Evolutionary conservation across 2,113 vertebrate genomes (phyloP).

Genomic region (Sinosuthora webbiana): DNA sequence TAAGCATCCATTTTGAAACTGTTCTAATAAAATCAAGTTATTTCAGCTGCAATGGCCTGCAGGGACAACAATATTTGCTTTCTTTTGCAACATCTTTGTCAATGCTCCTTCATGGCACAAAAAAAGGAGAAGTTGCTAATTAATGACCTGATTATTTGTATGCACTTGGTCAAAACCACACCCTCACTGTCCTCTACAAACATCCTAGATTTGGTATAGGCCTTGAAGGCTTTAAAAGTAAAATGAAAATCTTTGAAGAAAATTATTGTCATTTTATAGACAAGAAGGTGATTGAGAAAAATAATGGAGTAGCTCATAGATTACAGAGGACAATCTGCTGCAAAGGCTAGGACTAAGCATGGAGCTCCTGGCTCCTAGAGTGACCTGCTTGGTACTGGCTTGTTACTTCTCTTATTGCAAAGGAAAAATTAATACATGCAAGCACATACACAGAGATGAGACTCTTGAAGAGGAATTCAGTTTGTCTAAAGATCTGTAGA

Average conservation of each 20-base stretch:
- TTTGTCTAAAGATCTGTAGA: neutral
- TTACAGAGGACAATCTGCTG: neutral
- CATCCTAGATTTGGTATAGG: neutral
- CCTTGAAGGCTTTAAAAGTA: neutral
- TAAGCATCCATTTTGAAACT: conserved; percentile 31
- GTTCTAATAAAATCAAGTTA: conserved; percentile 44
- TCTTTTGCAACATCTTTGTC: conserved; percentile 31
- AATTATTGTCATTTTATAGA: neutral
- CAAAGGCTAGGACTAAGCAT: neutral
- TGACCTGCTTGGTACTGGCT: neutral
- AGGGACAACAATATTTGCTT: conserved; percentile 32
- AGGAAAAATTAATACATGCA: neutral
- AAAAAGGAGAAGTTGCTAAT: neutral
- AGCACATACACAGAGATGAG: neutral
- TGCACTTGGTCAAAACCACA: neutral
- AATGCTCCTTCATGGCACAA: neutral
- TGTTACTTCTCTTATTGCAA: neutral
- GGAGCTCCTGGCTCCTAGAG: neutral
- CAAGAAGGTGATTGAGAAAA: neutral
- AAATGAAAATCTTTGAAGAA: neutral
- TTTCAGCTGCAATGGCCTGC: conserved; percentile 41
- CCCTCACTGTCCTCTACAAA: neutral
- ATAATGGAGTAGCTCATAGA: neutral
- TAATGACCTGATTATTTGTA: neutral
- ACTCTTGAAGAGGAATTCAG: neutral